Conservation (phyloP, 2,888 invertebrate genomes). For the Lordiphosa fenestrarum region DNA sequence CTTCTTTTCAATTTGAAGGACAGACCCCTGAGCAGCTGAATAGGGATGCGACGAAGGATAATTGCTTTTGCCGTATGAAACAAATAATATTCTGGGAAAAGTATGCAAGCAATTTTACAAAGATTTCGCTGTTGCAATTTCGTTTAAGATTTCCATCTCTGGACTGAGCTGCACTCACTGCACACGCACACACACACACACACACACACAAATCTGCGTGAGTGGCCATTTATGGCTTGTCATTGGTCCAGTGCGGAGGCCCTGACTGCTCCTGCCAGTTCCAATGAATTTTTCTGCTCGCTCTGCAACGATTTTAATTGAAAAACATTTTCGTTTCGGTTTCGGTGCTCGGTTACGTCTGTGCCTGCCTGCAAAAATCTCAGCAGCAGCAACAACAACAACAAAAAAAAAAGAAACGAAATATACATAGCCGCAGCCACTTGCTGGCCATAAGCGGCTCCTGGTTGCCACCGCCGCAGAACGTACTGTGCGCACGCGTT, state of each 20-base stretch:
- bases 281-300: slow-evolving; percentile 65
- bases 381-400: no score
- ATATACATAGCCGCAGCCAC: slow-evolving; percentile 6
- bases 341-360: slow-evolving; percentile 49
- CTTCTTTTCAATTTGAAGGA: no score
- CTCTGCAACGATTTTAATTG: slow-evolving; percentile 64
- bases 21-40: no score
- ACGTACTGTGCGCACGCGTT: slow-evolving; percentile 68
- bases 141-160: no score
- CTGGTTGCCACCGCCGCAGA: slow-evolving; percentile 6
- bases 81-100: no score
- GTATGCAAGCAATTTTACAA: no score
- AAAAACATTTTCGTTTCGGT: slow-evolving; percentile 70
- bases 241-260: slow-evolving; percentile 32
- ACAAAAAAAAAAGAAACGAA: background rate
- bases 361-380: slow-evolving; percentile 17
- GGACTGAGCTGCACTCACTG: no score
- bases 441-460: slow-evolving; percentile 11
- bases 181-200: no score
- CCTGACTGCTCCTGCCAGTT: slow-evolving; percentile 41
- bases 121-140: no score
- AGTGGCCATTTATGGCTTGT: slow-evolving; percentile 60
- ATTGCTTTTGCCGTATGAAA: no score
- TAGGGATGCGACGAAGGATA: no score
- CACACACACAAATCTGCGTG: no score